These are phyloP conservation scores for Orthosia gracilis DNA, from an alignment of 2,888 invertebrate species.

Conservation along the genomic window DNA sequence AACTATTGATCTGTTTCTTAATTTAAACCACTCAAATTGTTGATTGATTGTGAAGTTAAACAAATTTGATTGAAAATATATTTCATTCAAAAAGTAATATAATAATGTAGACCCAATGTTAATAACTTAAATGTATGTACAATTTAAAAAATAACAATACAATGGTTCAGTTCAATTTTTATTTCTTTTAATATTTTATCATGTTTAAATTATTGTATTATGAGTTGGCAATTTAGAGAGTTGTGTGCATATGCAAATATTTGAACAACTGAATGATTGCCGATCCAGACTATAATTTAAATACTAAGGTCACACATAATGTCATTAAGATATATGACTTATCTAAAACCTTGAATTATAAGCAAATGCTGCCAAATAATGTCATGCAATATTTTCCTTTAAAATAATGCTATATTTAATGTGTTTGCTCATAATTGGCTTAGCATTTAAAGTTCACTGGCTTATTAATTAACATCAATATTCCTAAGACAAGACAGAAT, in stretches of 20 bases:
- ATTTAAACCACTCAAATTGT: neutral
- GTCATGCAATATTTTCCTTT: constrained; percentile 6
- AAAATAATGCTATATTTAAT: constrained; percentile 2
- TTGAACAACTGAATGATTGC: neutral
- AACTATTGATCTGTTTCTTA: constrained; percentile 25
- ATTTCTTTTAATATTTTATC: constrained; percentile 9
- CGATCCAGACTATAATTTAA: constrained; percentile 2
- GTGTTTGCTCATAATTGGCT: constrained; percentile 22
- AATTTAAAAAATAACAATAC: constrained; percentile 54
- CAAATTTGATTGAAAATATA: neutral
- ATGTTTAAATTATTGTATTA: constrained; percentile 28
- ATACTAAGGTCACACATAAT: constrained; percentile 33
- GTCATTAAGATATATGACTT: constrained; percentile 3
- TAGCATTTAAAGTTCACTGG: constrained; percentile 34
- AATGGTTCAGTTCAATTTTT: constrained; percentile 29
- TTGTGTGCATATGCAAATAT: constrained; percentile 3
- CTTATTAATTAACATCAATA: constrained; percentile 46
- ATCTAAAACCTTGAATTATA: neutral
- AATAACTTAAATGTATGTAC: constrained; percentile 21
- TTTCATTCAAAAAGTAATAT: constrained; percentile 7
- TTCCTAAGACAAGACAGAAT: constrained; percentile 48
- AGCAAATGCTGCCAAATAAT: neutral
- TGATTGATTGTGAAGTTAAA: constrained; percentile 1
- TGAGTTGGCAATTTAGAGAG: constrained; percentile 32
- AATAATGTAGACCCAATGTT: constrained; percentile 7